Conservation (phyloP, 1,140 invertebrate genomes). For the Drosophila sturtevanti region DNA sequence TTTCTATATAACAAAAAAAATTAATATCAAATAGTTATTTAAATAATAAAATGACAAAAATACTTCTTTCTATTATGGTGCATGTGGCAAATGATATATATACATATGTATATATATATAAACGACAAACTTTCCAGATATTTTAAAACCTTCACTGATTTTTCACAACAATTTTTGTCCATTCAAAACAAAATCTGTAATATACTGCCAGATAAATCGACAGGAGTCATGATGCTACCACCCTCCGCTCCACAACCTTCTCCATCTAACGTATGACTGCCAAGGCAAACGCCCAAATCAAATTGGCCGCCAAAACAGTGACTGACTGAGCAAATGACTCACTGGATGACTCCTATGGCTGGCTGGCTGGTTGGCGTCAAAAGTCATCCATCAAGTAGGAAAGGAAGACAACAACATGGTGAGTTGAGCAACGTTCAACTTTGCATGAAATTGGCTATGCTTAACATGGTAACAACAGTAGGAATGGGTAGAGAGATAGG, state of each 20-base stretch:
- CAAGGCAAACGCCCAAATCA: slow-evolving; percentile 56
- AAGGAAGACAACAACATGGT: slow-evolving; percentile 32
- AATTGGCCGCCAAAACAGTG: slow-evolving; percentile 66
- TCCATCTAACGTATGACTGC: not conserved
- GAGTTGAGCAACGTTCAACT: slow-evolving; percentile 60
- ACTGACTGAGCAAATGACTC: not conserved
- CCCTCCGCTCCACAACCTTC: not conserved
- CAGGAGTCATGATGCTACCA: slow-evolving; percentile 35
- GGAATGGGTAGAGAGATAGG: not conserved
- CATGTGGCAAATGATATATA: too few species aligned
- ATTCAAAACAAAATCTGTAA: slow-evolving; percentile 54
- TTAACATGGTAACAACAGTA: slow-evolving; percentile 32
- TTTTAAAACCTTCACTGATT: not conserved
- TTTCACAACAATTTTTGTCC: slow-evolving; percentile 39
- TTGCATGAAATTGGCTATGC: slow-evolving; percentile 77
- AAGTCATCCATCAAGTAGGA: slow-evolving; percentile 72
- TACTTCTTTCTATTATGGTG: too few species aligned
- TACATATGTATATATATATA: too few species aligned
- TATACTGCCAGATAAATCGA: slow-evolving; percentile 56
- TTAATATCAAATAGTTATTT: too few species aligned
- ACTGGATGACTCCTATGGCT: slow-evolving; percentile 24
- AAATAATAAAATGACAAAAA: too few species aligned
- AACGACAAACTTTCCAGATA: too few species aligned
- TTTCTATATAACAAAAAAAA: too few species aligned
- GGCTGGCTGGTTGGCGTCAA: slow-evolving; percentile 55